phyloP scores from a whole-genome alignment of 2,797 vertebrate genomes.

The Coendou prehensilis region DNA sequence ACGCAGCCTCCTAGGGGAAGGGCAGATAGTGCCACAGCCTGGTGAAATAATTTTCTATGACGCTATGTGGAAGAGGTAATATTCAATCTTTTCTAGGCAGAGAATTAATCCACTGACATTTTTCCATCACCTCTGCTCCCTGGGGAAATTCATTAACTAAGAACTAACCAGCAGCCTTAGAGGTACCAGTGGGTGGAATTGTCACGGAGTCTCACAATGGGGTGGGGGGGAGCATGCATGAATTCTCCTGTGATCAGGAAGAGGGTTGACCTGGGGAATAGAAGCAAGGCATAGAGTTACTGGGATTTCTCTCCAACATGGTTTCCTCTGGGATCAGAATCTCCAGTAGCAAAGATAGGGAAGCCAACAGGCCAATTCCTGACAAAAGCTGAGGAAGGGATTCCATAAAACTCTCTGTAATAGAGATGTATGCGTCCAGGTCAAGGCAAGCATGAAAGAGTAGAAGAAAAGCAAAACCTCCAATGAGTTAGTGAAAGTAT shows the following conservation, averaged over 20 bases:
- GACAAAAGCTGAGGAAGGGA: background rate
- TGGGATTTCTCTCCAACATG: background rate
- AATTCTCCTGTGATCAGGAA: background rate
- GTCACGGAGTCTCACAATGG: background rate
- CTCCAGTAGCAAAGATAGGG: background rate
- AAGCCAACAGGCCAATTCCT: background rate
- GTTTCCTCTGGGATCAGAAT: background rate
- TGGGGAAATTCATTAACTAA: background rate
- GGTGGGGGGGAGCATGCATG: fast-evolving
- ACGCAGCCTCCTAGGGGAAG: background rate
- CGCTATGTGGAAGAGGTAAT: background rate
- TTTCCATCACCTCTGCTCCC: background rate
- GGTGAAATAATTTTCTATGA: background rate
- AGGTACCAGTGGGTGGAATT: too few species aligned
- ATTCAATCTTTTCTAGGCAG: background rate
- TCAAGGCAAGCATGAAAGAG: background rate
- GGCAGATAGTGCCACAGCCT: background rate
- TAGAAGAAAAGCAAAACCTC: background rate
- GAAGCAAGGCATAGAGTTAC: background rate
- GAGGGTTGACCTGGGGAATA: background rate
- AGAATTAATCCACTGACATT: background rate
- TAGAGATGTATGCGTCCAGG: background rate
- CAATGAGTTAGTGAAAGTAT: background rate
- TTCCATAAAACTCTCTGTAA: background rate
- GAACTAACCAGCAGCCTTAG: too few species aligned